A percentile compares a stretch with the other conserved stretches of the same genome.
Evolutionary conservation across 1,140 invertebrate genomes (phyloP).

Genomic region (Drosophila nigromelanica): DNA sequence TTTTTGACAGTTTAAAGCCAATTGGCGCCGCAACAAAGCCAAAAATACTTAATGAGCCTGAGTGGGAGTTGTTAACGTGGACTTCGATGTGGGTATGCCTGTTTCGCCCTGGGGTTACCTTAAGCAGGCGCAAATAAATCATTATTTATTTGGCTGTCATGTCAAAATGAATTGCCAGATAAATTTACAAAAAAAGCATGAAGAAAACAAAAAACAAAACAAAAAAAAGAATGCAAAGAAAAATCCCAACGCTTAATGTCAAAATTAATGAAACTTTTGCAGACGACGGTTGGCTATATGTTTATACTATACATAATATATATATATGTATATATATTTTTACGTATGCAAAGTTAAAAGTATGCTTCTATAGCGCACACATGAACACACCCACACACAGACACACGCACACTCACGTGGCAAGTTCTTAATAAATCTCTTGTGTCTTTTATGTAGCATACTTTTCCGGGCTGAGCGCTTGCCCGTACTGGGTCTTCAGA

Average conservation of each 20-base stretch:
- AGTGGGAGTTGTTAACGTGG: conserved; percentile 3
- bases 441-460: conserved; percentile 63
- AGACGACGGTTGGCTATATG: conserved; percentile 13
- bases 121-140: conserved; percentile 63
- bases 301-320: neutral
- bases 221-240: conserved; percentile 10
- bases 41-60: conserved; percentile 60
- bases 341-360: conserved; percentile 52
- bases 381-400: conserved; percentile 16
- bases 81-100: conserved; percentile 7
- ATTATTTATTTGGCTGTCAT: conserved; percentile 73
- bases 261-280: conserved; percentile 57
- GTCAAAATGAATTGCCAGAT: conserved; percentile 62
- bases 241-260: conserved; percentile 36
- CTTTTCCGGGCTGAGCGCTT: conserved; percentile 57
- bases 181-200: conserved; percentile 30
- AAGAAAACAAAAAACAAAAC: neutral
- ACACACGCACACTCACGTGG: conserved; percentile 21
- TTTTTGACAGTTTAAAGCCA: conserved; percentile 75
- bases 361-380: conserved; percentile 45
- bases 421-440: conserved; percentile 68
- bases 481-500: conserved; percentile 14
- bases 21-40: conserved; percentile 34
- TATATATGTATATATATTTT: conserved; percentile 43
- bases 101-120: conserved; percentile 22